These are phyloP conservation scores for Arvicola amphibius DNA, from an alignment of 2,797 vertebrate genomes.

Conservation along the genomic window DNA sequence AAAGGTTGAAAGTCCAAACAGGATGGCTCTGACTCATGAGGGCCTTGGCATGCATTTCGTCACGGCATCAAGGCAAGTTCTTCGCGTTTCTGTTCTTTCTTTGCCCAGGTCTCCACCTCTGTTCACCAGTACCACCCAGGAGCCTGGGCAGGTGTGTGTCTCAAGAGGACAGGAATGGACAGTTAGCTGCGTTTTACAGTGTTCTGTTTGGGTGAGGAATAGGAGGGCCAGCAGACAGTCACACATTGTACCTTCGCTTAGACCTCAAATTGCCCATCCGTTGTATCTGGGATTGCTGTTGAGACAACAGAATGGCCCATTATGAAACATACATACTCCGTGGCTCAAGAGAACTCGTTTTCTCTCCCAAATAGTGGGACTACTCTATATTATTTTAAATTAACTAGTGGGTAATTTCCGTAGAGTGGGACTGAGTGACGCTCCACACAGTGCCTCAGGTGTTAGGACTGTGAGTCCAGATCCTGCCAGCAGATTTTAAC, in stretches of 20 bases:
- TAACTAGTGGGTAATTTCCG: slow-evolving; percentile 52
- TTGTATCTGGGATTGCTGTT: slow-evolving; percentile 60
- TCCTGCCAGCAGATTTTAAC: slow-evolving; percentile 26
- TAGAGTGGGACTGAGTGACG: neutral
- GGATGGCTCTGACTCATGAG: too few relatives aligned
- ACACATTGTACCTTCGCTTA: slow-evolving; percentile 1
- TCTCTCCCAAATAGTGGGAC: slow-evolving; percentile 54
- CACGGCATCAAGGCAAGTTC: neutral
- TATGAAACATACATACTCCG: slow-evolving; percentile 2
- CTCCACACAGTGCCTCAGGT: neutral
- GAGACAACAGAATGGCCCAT: slow-evolving; percentile 29
- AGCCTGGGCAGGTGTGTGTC: neutral
- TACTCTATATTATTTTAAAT: slow-evolving; percentile 37
- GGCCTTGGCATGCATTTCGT: neutral
- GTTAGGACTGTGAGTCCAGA: neutral
- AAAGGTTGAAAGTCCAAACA: neutral
- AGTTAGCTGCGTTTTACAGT: neutral
- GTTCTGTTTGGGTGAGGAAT: neutral
- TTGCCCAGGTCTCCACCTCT: neutral
- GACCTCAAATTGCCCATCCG: neutral
- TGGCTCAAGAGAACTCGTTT: slow-evolving; percentile 46
- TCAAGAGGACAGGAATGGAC: neutral
- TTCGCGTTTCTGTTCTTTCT: neutral
- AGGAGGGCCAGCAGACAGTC: slow-evolving; percentile 76
- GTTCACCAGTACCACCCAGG: neutral